phyloP scores from a whole-genome alignment of 2,797 vertebrate species.

The Sylvia borin region DNA sequence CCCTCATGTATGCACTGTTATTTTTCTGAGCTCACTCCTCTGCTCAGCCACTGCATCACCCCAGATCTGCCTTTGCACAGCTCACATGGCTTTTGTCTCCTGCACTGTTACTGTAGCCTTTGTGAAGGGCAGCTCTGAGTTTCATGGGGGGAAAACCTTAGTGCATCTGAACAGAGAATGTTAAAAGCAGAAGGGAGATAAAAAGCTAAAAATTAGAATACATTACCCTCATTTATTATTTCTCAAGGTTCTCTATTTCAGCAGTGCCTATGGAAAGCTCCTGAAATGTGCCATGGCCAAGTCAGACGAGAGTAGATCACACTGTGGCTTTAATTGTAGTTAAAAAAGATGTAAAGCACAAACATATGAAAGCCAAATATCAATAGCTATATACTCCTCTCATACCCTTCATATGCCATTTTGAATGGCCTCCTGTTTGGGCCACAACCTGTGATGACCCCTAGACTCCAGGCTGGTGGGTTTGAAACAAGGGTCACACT shows the following conservation, averaged over 20 bases:
- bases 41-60: neutral
- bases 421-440: neutral
- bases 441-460: neutral
- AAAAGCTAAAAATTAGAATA: neutral
- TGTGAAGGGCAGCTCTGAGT: neutral
- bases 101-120: neutral
- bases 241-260: neutral
- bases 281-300: neutral
- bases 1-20: neutral
- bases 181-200: neutral
- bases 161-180: neutral
- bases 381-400: neutral
- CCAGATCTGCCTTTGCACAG: rapidly evolving
- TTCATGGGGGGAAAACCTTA: neutral
- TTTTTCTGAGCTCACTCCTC: neutral
- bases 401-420: neutral
- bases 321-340: neutral
- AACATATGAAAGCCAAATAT: neutral
- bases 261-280: neutral
- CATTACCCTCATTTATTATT: neutral
- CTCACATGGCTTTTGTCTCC: neutral
- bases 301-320: neutral
- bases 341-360: neutral
- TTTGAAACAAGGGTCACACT: neutral
- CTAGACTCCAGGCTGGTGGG: neutral